Percentiles rank a stretch among this genome's conserved stretches.
Evolutionary conservation across 2,797 vertebrate genomes (phyloP).

Genomic region (Tympanoctomys barrerae): DNA sequence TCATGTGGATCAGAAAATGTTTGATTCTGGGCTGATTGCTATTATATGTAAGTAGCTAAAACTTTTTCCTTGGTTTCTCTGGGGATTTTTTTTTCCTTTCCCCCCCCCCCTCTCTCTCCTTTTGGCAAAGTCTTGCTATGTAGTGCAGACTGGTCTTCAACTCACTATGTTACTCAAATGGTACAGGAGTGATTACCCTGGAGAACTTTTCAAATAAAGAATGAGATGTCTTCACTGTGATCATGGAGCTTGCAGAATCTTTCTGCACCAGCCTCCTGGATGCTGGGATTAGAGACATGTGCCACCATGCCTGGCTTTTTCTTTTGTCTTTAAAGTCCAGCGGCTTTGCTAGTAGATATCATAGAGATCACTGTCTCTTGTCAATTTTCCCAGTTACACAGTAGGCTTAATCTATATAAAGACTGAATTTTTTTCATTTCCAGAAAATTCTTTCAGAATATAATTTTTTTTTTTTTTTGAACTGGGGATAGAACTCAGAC

Average conservation of each 20-base stretch:
- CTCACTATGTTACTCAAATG: background rate
- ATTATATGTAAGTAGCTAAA: background rate
- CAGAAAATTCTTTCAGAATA: background rate
- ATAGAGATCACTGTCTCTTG: background rate
- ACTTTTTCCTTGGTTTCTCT: conserved; percentile 8
- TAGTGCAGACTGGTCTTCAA: background rate
- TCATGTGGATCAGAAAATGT: background rate
- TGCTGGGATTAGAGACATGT: background rate
- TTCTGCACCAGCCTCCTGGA: background rate
- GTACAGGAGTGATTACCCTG: background rate
- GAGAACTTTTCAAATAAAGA: background rate
- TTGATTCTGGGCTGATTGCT: background rate
- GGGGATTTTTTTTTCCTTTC: background rate
- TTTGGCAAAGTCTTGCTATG: background rate
- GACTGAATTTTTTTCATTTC: conserved; percentile 32
- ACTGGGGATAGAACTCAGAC: too few relatives aligned
- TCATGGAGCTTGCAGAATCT: background rate
- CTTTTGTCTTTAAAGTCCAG: conserved; percentile 23
- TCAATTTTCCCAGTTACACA: conserved; percentile 1
- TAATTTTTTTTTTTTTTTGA: too few relatives aligned
- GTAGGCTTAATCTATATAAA: background rate
- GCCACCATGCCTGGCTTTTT: background rate
- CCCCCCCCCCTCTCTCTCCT: background rate
- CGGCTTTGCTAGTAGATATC: conserved; percentile 14
- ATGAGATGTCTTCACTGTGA: background rate